Base-by-base conservation (phyloP, 2,888 invertebrate genomes). In the Pandemis heparana region DNA sequence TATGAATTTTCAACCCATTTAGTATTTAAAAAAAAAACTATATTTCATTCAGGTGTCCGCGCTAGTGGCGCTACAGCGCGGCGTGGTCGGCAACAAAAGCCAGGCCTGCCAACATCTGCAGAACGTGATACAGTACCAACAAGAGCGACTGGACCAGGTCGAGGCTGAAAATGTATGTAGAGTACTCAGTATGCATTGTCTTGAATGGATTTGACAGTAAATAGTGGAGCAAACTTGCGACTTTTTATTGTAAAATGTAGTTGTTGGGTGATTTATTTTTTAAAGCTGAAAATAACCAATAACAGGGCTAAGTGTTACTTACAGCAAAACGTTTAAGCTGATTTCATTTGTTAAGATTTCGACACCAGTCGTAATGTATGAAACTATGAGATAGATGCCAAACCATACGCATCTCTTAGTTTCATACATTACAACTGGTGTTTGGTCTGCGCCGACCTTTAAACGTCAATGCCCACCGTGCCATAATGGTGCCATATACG, bases 151-250 rank as follows among this genome's bases (percentile, higher is more conserved):
- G 0, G 89, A 91, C 16, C 86, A 84, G 61, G 79, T 91, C 39
- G 92, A 93, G 76, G 90, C 90, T 64, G 94, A 94, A 76, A 94
- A 94, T 81, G 94, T 94, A 86, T 74, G 91, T 86, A 60, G 61
- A 16, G 43, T 46, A 14, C 39, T 68, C 38, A 70, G 14, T 51
- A 66, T 72, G 53, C 46, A 72, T 56, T 63, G 56, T 56, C 73
- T 56, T 39, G 68, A 62, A 62, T 72, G 62, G 61, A 67, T 65
- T 14, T 64, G 46, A 64, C 51, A 65, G 65, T 65, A 51, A 65
- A 65, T 48, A 65, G 65, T 48, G 18, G 32, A 32, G 9, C 8
- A 32, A 51, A 48, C 38, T 65, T 32, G 38, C 12, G 65, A 16
- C 51, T 65, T 64, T 65, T 63, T 23, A 63, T 63, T 63, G 23